A percentile compares a stretch with the other conserved stretches of the same genome.
Conservation (phyloP, 2,113 vertebrate species). For the Misgurnus mizolepis region DNA sequence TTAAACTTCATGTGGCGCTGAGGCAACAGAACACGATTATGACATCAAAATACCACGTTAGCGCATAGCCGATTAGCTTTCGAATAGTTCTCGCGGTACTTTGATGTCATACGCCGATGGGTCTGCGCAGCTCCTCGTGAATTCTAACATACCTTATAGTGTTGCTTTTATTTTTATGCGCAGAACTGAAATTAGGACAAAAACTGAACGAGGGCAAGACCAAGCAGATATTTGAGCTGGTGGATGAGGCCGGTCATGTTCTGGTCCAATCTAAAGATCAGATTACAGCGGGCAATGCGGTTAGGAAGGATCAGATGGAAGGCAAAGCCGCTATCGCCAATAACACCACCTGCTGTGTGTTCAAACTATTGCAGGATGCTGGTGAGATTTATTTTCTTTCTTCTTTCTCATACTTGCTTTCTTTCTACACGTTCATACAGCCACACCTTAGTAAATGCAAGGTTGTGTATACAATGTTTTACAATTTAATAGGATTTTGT, state of each 20-base stretch:
- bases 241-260: constrained; percentile 83
- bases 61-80: too few relatives aligned
- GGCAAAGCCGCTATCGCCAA: constrained; percentile 96
- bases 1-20: too few relatives aligned
- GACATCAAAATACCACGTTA: too few relatives aligned
- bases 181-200: constrained; percentile 87
- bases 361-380: constrained; percentile 86
- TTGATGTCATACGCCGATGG: too few relatives aligned
- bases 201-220: constrained; percentile 96
- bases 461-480: too few relatives aligned
- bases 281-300: constrained; percentile 95
- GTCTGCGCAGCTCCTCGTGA: too few relatives aligned
- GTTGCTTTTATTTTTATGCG: not conserved
- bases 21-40: too few relatives aligned
- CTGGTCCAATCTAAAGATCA: constrained; percentile 97
- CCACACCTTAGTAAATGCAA: too few relatives aligned
- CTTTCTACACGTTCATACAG: too few relatives aligned
- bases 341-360: constrained; percentile 88
- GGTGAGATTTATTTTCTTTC: constrained; percentile 71
- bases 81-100: too few relatives aligned
- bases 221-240: constrained; percentile 90
- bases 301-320: constrained; percentile 92
- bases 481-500: too few relatives aligned
- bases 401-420: not conserved
- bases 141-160: not conserved